Percentiles rank a stretch among this genome's conserved stretches.
These are phyloP conservation scores for Lontra canadensis DNA, from an alignment of 2,113 vertebrate genomes.

Conservation along the genomic window DNA sequence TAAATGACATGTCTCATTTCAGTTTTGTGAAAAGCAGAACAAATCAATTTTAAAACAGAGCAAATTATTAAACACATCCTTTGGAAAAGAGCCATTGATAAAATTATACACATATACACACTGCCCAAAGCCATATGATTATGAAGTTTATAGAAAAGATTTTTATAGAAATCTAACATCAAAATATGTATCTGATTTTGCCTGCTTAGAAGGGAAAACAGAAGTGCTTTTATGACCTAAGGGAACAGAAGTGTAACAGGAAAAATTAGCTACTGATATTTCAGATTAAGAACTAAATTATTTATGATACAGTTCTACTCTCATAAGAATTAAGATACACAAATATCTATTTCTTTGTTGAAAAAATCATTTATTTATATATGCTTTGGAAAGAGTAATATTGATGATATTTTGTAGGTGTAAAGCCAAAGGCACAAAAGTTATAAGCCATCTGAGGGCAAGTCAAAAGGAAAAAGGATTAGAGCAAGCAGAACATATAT, in stretches of 20 bases:
- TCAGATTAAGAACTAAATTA: background rate
- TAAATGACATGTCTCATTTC: background rate
- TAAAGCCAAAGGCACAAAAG: background rate
- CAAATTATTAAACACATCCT: background rate
- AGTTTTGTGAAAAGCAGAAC: background rate
- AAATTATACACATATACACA: background rate
- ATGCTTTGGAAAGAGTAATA: background rate
- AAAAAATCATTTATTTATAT: background rate
- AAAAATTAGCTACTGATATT: conserved; percentile 30
- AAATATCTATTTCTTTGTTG: background rate
- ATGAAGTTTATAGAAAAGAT: background rate
- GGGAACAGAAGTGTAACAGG: background rate
- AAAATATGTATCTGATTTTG: conserved; percentile 7
- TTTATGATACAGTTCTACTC: background rate
- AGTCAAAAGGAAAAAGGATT: background rate
- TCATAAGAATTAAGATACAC: background rate
- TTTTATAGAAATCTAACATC: background rate
- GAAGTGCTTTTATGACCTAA: background rate
- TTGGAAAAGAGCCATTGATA: background rate
- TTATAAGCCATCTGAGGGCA: background rate
- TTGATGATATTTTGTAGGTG: background rate
- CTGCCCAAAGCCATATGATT: background rate
- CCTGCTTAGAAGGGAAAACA: background rate
- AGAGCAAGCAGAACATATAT: background rate
- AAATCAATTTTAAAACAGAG: background rate